Conservation (phyloP, 2,113 vertebrate genomes). For the Stegastes partitus region DNA sequence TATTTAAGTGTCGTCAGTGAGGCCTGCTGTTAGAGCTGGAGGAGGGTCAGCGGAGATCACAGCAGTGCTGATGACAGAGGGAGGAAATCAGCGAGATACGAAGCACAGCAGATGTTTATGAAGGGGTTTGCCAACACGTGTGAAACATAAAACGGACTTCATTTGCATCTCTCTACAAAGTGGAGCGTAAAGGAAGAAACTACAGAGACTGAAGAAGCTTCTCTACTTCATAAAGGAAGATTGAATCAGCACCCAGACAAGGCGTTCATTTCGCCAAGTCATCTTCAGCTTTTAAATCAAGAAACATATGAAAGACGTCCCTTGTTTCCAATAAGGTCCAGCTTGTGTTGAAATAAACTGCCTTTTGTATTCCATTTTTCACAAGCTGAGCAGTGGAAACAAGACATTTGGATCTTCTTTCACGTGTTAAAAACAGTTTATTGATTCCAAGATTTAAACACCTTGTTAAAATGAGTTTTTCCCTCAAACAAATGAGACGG, state of each 20-base stretch:
- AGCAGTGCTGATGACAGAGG: conserved; percentile 18
- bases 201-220: conserved; percentile 13
- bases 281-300: conserved; percentile 4
- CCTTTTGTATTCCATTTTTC: neutral
- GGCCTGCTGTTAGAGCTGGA: conserved; percentile 36
- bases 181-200: conserved; percentile 23
- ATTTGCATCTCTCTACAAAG: conserved; percentile 34
- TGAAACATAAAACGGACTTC: neutral
- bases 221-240: conserved; percentile 1
- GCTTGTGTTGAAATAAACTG: no score
- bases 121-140: neutral
- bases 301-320: no score
- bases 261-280: neutral
- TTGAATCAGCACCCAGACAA: neutral
- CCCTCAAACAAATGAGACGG: neutral
- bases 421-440: neutral
- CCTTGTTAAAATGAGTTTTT: conserved; percentile 19
- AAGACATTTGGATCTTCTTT: neutral
- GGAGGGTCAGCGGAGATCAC: conserved; percentile 29
- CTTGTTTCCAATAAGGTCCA: neutral
- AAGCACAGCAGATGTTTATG: conserved; percentile 28
- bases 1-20: conserved; percentile 5
- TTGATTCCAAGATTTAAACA: neutral
- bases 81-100: conserved; percentile 21
- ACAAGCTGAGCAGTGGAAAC: neutral